Percentiles rank a stretch among this genome's conserved stretches.
Conservation (phyloP, 2,888 invertebrate species). For the Candidula unifasciata region DNA sequence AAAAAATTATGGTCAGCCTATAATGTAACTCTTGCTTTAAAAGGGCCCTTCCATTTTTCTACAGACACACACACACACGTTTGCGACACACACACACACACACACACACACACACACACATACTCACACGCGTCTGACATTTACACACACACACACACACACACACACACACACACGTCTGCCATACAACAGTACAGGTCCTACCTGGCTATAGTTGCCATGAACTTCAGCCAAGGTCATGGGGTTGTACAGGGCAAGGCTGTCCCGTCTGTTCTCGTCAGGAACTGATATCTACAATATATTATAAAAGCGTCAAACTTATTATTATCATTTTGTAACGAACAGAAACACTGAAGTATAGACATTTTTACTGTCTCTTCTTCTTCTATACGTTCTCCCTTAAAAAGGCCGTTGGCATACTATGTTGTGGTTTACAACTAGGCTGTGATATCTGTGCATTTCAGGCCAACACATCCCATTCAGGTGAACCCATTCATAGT, state of each 20-base stretch:
- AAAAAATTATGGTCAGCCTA: too few relatives aligned
- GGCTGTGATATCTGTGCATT: too few relatives aligned
- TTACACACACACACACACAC: not conserved
- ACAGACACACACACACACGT: not conserved
- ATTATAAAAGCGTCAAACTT: not conserved
- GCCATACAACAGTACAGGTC: not conserved
- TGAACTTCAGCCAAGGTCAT: conserved; percentile 88
- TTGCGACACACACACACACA: not conserved
- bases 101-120: not conserved
- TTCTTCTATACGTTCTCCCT: too few relatives aligned
- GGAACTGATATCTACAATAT: conserved; percentile 83
- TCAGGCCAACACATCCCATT: too few relatives aligned
- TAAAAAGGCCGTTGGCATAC: too few relatives aligned
- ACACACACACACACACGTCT: too few relatives aligned
- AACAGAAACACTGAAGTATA: too few relatives aligned
- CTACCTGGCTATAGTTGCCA: conserved; percentile 80
- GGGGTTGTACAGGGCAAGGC: conserved; percentile 90
- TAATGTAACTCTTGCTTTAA: not conserved
- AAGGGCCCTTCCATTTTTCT: not conserved
- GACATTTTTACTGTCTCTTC: too few relatives aligned
- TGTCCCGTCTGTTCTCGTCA: conserved; percentile 90
- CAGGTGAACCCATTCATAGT: too few relatives aligned
- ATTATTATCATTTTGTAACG: too few relatives aligned
- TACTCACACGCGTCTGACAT: not conserved
- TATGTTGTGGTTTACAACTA: too few relatives aligned